Evolutionary conservation across 2,888 invertebrate species (phyloP).

Genomic region (Boloria selene): DNA sequence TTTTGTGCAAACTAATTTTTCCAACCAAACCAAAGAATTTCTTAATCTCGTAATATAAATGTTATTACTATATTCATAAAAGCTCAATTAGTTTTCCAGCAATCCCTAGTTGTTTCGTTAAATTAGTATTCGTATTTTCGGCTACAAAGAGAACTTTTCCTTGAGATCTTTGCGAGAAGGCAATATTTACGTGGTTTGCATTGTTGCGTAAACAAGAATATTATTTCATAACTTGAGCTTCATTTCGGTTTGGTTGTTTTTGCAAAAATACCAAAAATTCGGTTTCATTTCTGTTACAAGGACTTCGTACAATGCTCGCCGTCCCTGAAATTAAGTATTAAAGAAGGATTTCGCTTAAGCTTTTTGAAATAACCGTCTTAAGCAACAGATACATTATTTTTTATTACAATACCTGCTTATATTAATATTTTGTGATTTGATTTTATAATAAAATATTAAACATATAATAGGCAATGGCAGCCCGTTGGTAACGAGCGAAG

Average conservation of each 20-base stretch:
- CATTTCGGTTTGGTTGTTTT: conserved; percentile 64
- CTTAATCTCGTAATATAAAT: too few species aligned
- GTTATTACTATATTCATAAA: not conserved
- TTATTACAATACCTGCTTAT: not conserved
- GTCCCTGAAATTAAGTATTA: conserved; percentile 23
- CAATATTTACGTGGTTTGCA: conserved; percentile 31
- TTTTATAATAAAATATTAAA: not conserved
- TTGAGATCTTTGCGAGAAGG: conserved; percentile 20
- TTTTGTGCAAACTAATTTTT: too few species aligned
- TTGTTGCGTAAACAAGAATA: conserved; percentile 42
- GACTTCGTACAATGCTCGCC: conserved; percentile 20
- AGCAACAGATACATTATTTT: conserved; percentile 4
- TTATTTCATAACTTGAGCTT: conserved; percentile 52
- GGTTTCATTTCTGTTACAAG: conserved; percentile 29
- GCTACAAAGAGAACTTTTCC: conserved; percentile 7
- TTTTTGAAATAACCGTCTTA: conserved; percentile 14
- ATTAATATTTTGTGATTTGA: not conserved
- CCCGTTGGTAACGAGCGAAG: too few species aligned
- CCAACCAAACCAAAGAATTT: too few species aligned
- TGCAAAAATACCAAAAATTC: conserved; percentile 58
- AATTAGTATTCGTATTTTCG: conserved; percentile 15
- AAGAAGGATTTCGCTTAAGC: conserved; percentile 4
- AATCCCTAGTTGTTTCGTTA: not conserved
- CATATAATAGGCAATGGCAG: too few species aligned
- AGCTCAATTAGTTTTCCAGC: not conserved